Evolutionary conservation across 2,888 invertebrate genomes (phyloP).

Genomic region (Volucella inflata): DNA sequence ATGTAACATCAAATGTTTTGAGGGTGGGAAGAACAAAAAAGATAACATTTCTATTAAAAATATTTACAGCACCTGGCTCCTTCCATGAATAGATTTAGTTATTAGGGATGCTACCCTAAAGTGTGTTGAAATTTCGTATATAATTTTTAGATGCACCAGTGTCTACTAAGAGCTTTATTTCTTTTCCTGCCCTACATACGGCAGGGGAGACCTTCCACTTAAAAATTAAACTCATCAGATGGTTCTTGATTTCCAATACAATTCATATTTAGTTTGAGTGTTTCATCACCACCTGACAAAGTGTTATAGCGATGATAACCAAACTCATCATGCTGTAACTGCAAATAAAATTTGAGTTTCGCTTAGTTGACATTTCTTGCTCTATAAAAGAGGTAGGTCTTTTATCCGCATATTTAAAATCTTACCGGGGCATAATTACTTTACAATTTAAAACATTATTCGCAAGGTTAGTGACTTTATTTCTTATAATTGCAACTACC

Average conservation of each 20-base stretch:
- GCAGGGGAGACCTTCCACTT: background rate
- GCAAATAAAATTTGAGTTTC: background rate
- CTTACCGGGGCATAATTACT: slow-evolving; percentile 34
- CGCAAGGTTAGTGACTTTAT: slow-evolving; percentile 31
- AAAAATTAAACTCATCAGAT: background rate
- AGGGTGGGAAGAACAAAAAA: slow-evolving; percentile 59
- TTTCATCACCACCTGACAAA: background rate
- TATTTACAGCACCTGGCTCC: slow-evolving; percentile 18
- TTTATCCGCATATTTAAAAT: slow-evolving; percentile 49
- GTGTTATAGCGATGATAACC: background rate
- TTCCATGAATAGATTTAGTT: slow-evolving; percentile 16
- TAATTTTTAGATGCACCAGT: slow-evolving; percentile 11
- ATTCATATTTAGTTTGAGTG: slow-evolving; percentile 17
- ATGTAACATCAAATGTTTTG: slow-evolving; percentile 57
- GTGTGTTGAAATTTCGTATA: slow-evolving; percentile 31
- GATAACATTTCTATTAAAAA: slow-evolving; percentile 53
- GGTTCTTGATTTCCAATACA: slow-evolving; percentile 16
- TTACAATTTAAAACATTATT: slow-evolving; percentile 46
- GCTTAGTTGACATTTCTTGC: slow-evolving; percentile 35
- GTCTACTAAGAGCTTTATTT: too few relatives aligned
- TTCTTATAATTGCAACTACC: slow-evolving; percentile 46
- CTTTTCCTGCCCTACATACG: background rate
- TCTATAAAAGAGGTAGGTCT: slow-evolving; percentile 40
- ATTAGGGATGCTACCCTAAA: slow-evolving; percentile 40
- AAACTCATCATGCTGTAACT: background rate